Conservation (phyloP, 2,888 invertebrate genomes). For the Agriopis leucophaearia region DNA sequence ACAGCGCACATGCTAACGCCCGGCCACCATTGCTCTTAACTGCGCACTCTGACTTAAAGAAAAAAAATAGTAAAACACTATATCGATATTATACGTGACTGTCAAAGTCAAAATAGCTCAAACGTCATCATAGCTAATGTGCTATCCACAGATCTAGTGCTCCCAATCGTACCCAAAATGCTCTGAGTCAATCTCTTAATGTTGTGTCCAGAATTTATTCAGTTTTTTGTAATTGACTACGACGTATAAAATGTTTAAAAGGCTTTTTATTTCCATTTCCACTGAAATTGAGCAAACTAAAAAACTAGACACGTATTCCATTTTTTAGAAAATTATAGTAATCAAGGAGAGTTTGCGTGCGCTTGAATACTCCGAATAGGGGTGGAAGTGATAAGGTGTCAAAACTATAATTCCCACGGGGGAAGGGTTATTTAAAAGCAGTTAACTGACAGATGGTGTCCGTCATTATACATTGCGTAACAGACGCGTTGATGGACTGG, state of each 20-base stretch:
- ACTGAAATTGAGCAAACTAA: conserved; percentile 11
- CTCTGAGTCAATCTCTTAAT: too few relatives aligned
- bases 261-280: background rate
- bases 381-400: conserved; percentile 44
- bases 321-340: conserved; percentile 29
- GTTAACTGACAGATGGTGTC: conserved; percentile 41
- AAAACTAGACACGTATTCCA: conserved; percentile 11
- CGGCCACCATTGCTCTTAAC: too few relatives aligned
- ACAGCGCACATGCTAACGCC: too few relatives aligned
- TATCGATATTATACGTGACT: too few relatives aligned
- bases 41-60: background rate
- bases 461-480: conserved; percentile 24
- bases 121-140: background rate
- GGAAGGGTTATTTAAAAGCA: conserved; percentile 46
- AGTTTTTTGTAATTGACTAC: background rate
- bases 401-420: conserved; percentile 42
- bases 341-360: conserved; percentile 27
- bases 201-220: background rate
- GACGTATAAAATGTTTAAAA: background rate
- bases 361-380: conserved; percentile 24
- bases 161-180: too few relatives aligned
- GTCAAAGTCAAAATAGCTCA: too few relatives aligned
- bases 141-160: too few relatives aligned
- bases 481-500: conserved; percentile 17
- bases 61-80: too few relatives aligned